Percentiles rank a stretch among this genome's conserved stretches.
Conservation (phyloP, 2,797 vertebrate species). For the Onychomys torridus region DNA sequence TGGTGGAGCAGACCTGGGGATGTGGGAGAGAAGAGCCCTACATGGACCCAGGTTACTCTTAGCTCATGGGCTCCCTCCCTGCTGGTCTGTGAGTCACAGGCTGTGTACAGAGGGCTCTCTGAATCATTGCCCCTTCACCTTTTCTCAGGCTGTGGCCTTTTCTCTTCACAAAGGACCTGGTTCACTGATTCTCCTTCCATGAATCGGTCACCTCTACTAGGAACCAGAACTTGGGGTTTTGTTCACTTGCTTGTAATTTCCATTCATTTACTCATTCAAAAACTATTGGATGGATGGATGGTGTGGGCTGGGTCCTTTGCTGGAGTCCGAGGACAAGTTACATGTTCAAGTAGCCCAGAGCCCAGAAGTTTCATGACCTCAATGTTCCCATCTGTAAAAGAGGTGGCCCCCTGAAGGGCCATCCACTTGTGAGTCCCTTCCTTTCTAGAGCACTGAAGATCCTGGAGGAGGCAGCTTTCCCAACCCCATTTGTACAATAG, state of each 20-base stretch:
- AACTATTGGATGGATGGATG: neutral
- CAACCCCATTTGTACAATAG: neutral
- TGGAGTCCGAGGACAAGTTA: neutral
- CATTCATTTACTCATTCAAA: neutral
- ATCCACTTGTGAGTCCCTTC: neutral
- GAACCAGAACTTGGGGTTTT: neutral
- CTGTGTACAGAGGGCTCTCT: neutral
- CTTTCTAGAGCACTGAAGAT: neutral
- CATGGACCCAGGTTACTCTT: neutral
- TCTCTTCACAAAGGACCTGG: slow-evolving; percentile 4
- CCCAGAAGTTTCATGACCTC: neutral
- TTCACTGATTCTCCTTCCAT: slow-evolving; percentile 4
- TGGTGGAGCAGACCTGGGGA: rapidly evolving
- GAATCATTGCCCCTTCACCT: neutral
- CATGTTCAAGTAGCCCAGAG: neutral
- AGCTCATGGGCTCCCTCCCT: neutral
- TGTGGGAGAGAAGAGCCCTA: neutral
- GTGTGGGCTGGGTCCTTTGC: neutral
- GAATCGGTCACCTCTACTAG: neutral
- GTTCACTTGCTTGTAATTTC: neutral
- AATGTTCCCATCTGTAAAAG: neutral
- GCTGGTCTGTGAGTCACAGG: neutral
- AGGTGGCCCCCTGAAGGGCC: neutral
- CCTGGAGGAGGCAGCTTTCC: neutral
- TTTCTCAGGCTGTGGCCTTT: neutral